These are phyloP conservation scores for Hylaeus anthracinus DNA, from an alignment of 1,140 invertebrate species.

Conservation along the genomic window DNA sequence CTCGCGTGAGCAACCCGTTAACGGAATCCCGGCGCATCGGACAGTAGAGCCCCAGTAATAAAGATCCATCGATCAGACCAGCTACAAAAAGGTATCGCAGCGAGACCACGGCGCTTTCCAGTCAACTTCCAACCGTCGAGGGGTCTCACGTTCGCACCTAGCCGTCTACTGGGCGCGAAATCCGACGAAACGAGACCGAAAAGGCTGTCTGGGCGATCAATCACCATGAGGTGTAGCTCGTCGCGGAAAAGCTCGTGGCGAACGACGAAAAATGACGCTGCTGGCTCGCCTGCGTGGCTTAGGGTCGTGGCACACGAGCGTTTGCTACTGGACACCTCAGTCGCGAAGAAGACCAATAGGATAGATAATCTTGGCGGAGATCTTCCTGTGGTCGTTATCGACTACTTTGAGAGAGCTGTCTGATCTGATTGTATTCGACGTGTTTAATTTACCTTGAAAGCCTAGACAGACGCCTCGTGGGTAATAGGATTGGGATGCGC, in stretches of 20 bases:
- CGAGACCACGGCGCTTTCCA: too few relatives aligned
- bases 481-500: too few relatives aligned
- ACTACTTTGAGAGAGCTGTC: too few relatives aligned
- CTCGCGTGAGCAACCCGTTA: not conserved
- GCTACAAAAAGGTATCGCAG: too few relatives aligned
- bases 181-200: not conserved
- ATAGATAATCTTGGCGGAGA: too few relatives aligned
- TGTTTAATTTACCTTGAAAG: too few relatives aligned
- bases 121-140: not conserved
- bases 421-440: too few relatives aligned
- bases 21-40: not conserved
- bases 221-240: constrained; percentile 8
- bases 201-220: constrained; percentile 25
- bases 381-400: too few relatives aligned
- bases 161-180: not conserved
- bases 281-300: not conserved
- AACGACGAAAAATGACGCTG: constrained; percentile 44
- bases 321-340: too few relatives aligned
- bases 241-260: constrained; percentile 27
- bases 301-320: too few relatives aligned
- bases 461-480: too few relatives aligned
- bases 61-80: not conserved
- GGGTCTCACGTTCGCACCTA: not conserved
- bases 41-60: not conserved
- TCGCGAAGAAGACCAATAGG: too few relatives aligned